A percentile compares a stretch with the other conserved stretches of the same genome.
phyloP scores from a whole-genome alignment of 2,797 vertebrate species.

The Neomorphus geoffroyi region DNA sequence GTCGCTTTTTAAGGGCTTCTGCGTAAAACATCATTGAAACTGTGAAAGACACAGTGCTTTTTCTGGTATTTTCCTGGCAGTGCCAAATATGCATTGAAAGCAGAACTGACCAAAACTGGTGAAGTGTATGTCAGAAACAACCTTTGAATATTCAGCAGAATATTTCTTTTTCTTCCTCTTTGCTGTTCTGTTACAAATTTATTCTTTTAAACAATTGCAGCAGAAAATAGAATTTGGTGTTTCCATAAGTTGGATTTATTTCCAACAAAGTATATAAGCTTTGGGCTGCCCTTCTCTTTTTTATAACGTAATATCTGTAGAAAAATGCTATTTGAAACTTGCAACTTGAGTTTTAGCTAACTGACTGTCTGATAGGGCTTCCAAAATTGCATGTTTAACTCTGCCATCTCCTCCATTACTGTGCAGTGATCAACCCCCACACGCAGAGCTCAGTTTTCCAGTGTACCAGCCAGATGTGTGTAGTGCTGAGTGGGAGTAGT shows the following conservation, averaged over 20 bases:
- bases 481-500: background rate
- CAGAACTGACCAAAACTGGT: background rate
- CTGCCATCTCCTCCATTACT: background rate
- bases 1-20: background rate
- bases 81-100: background rate
- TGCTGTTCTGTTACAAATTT: background rate
- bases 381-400: background rate
- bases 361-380: background rate
- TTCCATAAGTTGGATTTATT: constrained; percentile 24
- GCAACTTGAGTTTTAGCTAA: background rate
- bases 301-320: background rate
- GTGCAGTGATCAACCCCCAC: background rate
- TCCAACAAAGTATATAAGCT: background rate
- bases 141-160: background rate
- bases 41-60: background rate
- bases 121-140: background rate
- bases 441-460: background rate
- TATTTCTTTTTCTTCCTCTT: background rate
- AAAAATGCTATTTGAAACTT: background rate
- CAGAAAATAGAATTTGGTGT: background rate
- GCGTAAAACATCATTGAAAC: background rate
- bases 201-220: background rate
- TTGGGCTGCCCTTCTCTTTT: background rate
- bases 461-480: background rate
- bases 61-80: background rate